phyloP scores from a whole-genome alignment of 1,140 invertebrate genomes.

The Drosophila kanapiae region DNA sequence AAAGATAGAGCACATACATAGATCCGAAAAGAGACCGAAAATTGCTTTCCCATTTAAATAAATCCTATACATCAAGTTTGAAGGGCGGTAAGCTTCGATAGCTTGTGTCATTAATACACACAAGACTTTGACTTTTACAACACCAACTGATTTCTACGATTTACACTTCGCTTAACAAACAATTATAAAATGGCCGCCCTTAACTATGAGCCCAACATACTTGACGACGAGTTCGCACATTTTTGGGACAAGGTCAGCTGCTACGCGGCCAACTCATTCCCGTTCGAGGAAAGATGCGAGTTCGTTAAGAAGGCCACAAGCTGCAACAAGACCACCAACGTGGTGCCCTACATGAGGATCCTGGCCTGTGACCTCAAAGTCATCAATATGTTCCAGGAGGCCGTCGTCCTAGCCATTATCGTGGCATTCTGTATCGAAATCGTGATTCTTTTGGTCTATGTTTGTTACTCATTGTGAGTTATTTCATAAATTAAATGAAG shows the following conservation, averaged over 20 bases:
- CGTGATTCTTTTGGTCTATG: slow-evolving; percentile 17
- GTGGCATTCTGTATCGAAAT: slow-evolving; percentile 10
- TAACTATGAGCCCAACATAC: not conserved
- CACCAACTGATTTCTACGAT: not conserved
- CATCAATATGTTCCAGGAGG: slow-evolving; percentile 26
- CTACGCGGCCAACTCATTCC: slow-evolving; percentile 18
- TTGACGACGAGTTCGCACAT: slow-evolving; percentile 23
- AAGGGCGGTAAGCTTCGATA: no score
- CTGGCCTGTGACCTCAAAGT: slow-evolving; percentile 27
- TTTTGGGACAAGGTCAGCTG: slow-evolving; percentile 34
- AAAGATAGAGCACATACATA: no score
- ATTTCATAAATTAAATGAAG: no score
- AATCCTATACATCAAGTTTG: no score
- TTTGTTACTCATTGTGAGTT: slow-evolving; percentile 36
- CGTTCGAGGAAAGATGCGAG: slow-evolving; percentile 29
- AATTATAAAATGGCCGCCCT: not conserved
- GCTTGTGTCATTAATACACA: not conserved
- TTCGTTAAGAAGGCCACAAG: slow-evolving; percentile 25
- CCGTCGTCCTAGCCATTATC: slow-evolving; percentile 12
- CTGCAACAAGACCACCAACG: slow-evolving; percentile 15
- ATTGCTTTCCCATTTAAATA: no score
- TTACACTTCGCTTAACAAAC: not conserved
- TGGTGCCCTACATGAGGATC: slow-evolving; percentile 42
- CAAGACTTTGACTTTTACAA: not conserved
- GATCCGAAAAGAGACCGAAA: no score